Evolutionary conservation across 2,113 vertebrate species (phyloP).

Genomic region (Marmota flaviventris): DNA sequence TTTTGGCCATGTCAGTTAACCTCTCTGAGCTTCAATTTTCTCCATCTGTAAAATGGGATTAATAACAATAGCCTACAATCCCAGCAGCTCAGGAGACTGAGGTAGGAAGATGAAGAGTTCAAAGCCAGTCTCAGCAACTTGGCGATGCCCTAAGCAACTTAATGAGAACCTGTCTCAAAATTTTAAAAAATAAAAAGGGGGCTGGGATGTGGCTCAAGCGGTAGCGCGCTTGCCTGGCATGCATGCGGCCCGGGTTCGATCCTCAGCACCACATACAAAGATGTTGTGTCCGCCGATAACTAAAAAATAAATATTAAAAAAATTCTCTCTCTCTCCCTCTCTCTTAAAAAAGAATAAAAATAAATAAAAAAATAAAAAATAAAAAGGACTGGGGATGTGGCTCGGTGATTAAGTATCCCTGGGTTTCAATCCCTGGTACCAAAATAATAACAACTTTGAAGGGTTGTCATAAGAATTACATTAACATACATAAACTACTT

Average conservation of each 20-base stretch:
- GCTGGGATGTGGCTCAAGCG: neutral
- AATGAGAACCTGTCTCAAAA: neutral
- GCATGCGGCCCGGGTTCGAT: too few species aligned
- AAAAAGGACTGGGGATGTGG: neutral
- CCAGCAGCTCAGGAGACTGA: neutral
- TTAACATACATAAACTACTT: neutral
- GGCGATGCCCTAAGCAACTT: neutral
- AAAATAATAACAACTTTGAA: constrained; percentile 7
- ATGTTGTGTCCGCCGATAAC: too few species aligned
- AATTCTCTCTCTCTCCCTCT: too few species aligned
- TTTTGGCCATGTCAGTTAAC: neutral
- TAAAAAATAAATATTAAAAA: too few species aligned
- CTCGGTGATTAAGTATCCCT: neutral
- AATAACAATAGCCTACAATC: neutral
- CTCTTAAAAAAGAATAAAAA: too few species aligned
- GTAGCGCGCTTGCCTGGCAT: too few species aligned
- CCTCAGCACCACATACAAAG: too few species aligned
- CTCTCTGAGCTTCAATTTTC: neutral
- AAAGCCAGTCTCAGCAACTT: neutral
- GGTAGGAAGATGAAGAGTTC: neutral
- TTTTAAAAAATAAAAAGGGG: neutral
- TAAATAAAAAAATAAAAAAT: neutral
- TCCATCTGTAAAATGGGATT: constrained; percentile 5
- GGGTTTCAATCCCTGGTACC: neutral
- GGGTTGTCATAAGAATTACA: constrained; percentile 31